Conservation (phyloP, 2,797 vertebrate genomes). For the Furcifer pardalis region DNA sequence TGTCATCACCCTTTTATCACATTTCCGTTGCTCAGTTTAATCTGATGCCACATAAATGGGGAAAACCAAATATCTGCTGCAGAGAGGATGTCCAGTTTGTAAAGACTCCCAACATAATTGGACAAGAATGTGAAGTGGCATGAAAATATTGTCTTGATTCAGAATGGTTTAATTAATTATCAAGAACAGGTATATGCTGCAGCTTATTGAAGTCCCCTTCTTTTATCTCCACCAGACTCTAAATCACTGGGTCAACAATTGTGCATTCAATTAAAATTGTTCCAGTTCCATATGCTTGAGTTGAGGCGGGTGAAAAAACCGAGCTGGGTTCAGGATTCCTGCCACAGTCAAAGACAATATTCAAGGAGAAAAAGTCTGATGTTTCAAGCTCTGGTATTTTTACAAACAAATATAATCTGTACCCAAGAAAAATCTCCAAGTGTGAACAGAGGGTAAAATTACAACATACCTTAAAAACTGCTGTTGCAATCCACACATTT, state of each 20-base stretch:
- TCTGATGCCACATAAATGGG: background rate
- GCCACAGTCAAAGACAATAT: background rate
- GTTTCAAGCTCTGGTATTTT: background rate
- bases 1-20: background rate
- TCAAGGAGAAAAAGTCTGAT: background rate
- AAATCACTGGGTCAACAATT: background rate
- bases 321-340: background rate
- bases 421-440: too few species aligned
- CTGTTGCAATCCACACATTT: constrained; percentile 89
- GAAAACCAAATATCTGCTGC: background rate
- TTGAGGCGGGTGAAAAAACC: background rate
- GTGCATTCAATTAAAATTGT: background rate
- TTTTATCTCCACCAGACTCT: background rate
- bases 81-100: background rate
- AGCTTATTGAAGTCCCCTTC: background rate
- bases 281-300: background rate
- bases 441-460: background rate
- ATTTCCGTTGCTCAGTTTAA: background rate
- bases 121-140: too few species aligned
- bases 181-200: background rate
- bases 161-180: background rate
- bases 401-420: background rate
- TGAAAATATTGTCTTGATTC: background rate
- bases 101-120: background rate
- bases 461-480: constrained; percentile 87